phyloP scores from a whole-genome alignment of 2,113 vertebrate species.

The Struthio camelus region DNA sequence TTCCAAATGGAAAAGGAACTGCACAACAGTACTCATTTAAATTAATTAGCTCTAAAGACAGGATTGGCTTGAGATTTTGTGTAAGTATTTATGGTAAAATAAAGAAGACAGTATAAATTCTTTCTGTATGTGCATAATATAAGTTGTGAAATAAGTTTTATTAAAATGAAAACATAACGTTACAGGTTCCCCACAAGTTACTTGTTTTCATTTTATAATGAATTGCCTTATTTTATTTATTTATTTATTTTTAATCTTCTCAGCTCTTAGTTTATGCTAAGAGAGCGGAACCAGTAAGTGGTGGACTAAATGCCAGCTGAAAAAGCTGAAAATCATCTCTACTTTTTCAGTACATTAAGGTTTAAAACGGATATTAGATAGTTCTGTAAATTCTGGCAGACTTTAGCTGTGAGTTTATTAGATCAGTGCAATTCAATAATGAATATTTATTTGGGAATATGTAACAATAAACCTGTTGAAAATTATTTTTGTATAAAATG shows the following conservation, averaged over 20 bases:
- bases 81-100: not conserved
- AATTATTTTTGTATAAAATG: not conserved
- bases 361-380: not conserved
- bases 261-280: not conserved
- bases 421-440: not conserved
- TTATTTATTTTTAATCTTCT: not conserved
- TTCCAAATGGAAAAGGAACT: not conserved
- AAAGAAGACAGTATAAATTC: not conserved
- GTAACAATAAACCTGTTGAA: not conserved
- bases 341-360: not conserved
- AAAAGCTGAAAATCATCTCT: not conserved
- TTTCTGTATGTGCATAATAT: accelerated
- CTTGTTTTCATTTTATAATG: not conserved
- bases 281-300: not conserved
- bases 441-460: not conserved
- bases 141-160: not conserved
- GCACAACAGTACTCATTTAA: not conserved
- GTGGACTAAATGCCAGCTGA: not conserved
- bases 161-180: not conserved
- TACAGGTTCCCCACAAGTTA: not conserved
- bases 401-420: not conserved
- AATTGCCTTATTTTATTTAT: not conserved
- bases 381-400: not conserved
- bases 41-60: not conserved
- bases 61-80: not conserved